Evolutionary conservation across 2,888 invertebrate species (phyloP), one percentile per base, ranked within the genome.

Genomic region (Seladonia tumulorum): DNA sequence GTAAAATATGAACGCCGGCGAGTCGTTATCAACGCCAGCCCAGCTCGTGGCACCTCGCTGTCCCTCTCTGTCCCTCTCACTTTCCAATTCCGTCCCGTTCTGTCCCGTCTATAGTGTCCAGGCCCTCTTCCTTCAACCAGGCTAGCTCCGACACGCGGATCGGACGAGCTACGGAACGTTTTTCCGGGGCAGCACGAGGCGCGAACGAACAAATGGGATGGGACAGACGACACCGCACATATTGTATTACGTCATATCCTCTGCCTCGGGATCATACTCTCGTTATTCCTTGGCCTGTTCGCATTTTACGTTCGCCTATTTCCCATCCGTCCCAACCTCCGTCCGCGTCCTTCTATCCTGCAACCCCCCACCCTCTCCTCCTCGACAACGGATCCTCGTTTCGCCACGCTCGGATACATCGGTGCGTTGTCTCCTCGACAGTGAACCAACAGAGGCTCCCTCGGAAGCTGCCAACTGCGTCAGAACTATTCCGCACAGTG

Each of bases 1-100:
- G 94, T 94, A 94, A 94, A 94, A 94, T 94, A 94, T 94, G 94
- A 94, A 94, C 93, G 93, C 89, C 90, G 93, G 88, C 87, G 93
- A 94, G 94, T 94, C 94, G 94, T 94, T 94, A 94, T 94, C 94
- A 94, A 94, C 94, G 94, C 90, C 83, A 88, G 87, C 88, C 88
- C 93, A 92, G 89, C 88, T 88, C 90, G 86, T 87, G 78, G 83
- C 70, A 70, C 70, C 70, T 42, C 70, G 14, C 83, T 82, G 71
- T 77, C 49, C 81, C 80, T 88, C 79, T 75, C 79, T 81, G 45
- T 85, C 72, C 66, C 74, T 29, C 82, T 68, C 35, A 35, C 77
- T 57, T 68, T 63, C 22, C 18, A 4, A 7, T 39, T 68, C 83
- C 78, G 49, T 76, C 60, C 79, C 72, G 82, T 73, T 76, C 82